Evolutionary conservation across 2,113 vertebrate species (phyloP), one percentile per base, ranked within the genome.

Genomic region (Bubo blakistoni): DNA sequence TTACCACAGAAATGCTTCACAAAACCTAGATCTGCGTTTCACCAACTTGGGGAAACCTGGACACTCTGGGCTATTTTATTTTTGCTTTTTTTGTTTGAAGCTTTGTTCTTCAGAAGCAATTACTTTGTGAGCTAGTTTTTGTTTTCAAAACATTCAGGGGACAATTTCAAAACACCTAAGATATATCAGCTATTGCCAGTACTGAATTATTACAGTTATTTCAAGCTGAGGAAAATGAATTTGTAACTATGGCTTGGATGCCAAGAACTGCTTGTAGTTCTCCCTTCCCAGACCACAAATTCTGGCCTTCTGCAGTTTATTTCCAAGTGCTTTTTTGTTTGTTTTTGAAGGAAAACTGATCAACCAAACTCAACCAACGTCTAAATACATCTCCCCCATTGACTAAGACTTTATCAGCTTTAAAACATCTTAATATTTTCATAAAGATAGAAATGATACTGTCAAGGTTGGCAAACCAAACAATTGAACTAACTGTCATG

Each of bases 381-480:
- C 58, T 88, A 80, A 83, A 69, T 38, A 62, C 72, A 72, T 86
- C 86, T 85, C 49, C 55, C n/a, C 46, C 63, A 57, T 0, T 78
- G 61, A 92, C 40, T 25, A 30, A 36, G 34, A n/a, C 52, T 86
- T 86, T n/a, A 81, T 4, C 1, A 2, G 34, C 62, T 62, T 82
- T 63, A 88, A 78, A 82, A 52, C 26, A 85, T 32, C 55, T 83
- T 32, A 84, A 17, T 72, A 71, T 61, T 93, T 90, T 38, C 73
- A 86, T 83, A 94, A 89, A 90, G 66, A 80, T 10, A 96, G 77
- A 97, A 96, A 91, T 94, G 83, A 97, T 93, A 97, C 89, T 97
- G 95, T 98, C 97, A 98, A 98, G 98, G 97, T 96, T 98, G 97
- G 97, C 90, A 98, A 97, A 98, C 97, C 98, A 98, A 98, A 97